Evolutionary conservation across 2,888 invertebrate genomes (phyloP).

Genomic region (Craniophora ligustri): DNA sequence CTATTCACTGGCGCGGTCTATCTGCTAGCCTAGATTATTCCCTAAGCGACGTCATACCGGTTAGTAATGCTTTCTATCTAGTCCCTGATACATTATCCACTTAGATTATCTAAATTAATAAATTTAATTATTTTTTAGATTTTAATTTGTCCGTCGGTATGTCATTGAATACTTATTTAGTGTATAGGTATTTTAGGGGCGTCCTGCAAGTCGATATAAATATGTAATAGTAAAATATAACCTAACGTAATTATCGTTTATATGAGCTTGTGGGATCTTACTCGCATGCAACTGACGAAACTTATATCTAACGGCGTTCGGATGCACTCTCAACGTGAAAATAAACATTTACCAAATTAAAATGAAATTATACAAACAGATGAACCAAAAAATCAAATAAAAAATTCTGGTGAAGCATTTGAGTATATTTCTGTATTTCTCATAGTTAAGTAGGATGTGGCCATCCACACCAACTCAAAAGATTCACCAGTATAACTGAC

Average conservation of each 20-base stretch:
- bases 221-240: no score
- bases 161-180: constrained; percentile 53
- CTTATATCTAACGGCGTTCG: constrained; percentile 41
- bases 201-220: constrained; percentile 12
- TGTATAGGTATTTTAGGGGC: constrained; percentile 36
- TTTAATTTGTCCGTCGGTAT: constrained; percentile 21
- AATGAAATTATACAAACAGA: no score
- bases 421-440: no score
- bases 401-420: no score
- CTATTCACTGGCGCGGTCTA: constrained; percentile 40
- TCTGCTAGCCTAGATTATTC: constrained; percentile 13
- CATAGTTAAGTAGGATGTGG: no score
- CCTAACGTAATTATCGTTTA: constrained; percentile 1
- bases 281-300: constrained; percentile 33
- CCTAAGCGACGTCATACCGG: constrained; percentile 12
- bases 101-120: constrained; percentile 11
- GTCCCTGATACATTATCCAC: constrained; percentile 32
- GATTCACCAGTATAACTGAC: no score
- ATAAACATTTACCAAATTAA: constrained; percentile 24
- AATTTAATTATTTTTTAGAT: constrained; percentile 11
- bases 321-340: constrained; percentile 20
- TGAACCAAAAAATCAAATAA: no score
- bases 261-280: constrained; percentile 17
- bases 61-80: constrained; percentile 37
- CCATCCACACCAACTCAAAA: no score